A percentile compares a stretch with the other conserved stretches of the same genome.
These are phyloP conservation scores for Aphidoletes aphidimyza DNA, from an alignment of 2,888 invertebrate genomes.

Conservation along the genomic window DNA sequence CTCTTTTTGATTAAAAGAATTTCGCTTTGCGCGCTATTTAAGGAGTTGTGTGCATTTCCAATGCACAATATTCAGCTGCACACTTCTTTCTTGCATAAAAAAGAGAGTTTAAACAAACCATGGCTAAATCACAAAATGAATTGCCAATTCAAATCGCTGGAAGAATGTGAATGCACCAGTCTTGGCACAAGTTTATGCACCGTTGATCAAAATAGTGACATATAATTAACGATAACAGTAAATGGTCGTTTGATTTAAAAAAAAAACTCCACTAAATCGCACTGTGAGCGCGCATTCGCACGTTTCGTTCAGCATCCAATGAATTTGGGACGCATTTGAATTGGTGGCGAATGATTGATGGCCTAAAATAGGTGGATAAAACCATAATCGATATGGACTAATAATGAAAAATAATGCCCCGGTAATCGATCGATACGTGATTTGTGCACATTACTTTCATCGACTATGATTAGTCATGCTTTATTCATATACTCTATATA, in stretches of 20 bases:
- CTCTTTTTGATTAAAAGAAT: not conserved
- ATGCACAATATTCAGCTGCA: too few relatives aligned
- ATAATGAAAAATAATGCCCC: not conserved
- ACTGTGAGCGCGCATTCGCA: too few relatives aligned
- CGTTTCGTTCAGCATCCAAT: too few relatives aligned
- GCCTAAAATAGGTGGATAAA: not conserved
- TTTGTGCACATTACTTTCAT: slow-evolving; percentile 43
- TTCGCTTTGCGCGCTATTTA: not conserved
- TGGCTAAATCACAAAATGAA: slow-evolving; percentile 9
- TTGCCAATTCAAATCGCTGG: not conserved
- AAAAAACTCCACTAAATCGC: too few relatives aligned
- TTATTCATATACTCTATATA: too few relatives aligned
- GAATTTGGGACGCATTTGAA: not conserved
- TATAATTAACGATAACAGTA: not conserved
- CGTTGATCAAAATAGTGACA: slow-evolving; percentile 16
- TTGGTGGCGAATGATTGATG: slow-evolving; percentile 1
- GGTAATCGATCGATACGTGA: slow-evolving; percentile 27
- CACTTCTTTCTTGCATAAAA: not conserved
- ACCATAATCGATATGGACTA: not conserved
- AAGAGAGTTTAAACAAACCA: not conserved
- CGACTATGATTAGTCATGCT: slow-evolving; percentile 1
- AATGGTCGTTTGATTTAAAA: too few relatives aligned
- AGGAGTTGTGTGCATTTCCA: not conserved
- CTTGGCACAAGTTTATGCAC: not conserved
- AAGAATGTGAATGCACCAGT: not conserved